Percentiles rank a stretch among this genome's conserved stretches.
Conservation (phyloP, 2,113 vertebrate genomes). For the Chionis minor region DNA sequence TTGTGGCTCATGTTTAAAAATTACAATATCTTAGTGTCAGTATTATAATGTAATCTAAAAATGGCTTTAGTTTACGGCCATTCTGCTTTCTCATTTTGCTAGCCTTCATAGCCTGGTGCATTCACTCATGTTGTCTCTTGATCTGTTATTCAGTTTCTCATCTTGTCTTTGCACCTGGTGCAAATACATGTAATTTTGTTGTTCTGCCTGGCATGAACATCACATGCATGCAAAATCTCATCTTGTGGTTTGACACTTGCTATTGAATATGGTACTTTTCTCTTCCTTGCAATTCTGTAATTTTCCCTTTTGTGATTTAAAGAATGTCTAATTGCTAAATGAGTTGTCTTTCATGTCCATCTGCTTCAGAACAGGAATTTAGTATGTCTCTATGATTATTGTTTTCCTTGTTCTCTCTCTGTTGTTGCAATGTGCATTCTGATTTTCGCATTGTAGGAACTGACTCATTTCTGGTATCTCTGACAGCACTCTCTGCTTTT, state of each 20-base stretch:
- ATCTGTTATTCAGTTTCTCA: neutral
- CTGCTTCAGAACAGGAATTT: neutral
- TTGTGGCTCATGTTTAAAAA: neutral
- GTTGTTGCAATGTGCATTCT: neutral
- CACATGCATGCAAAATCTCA: neutral
- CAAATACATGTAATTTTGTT: neutral
- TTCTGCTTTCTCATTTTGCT: neutral
- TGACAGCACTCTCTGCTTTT: neutral
- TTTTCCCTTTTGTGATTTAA: neutral
- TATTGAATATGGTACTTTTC: neutral
- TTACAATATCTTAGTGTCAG: neutral
- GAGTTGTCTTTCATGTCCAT: neutral
- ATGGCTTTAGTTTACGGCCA: neutral
- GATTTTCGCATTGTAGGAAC: neutral
- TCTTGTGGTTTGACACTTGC: neutral
- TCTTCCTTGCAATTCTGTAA: neutral
- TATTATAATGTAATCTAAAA: neutral
- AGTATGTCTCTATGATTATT: neutral
- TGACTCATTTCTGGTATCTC: neutral
- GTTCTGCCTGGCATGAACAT: neutral
- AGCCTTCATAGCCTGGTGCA: neutral
- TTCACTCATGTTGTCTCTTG: neutral
- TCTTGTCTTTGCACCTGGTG: neutral
- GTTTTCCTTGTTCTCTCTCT: neutral
- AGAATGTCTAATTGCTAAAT: conserved; percentile 7